phyloP scores from a whole-genome alignment of 2,888 invertebrate species.

The Cephus spinipes region DNA sequence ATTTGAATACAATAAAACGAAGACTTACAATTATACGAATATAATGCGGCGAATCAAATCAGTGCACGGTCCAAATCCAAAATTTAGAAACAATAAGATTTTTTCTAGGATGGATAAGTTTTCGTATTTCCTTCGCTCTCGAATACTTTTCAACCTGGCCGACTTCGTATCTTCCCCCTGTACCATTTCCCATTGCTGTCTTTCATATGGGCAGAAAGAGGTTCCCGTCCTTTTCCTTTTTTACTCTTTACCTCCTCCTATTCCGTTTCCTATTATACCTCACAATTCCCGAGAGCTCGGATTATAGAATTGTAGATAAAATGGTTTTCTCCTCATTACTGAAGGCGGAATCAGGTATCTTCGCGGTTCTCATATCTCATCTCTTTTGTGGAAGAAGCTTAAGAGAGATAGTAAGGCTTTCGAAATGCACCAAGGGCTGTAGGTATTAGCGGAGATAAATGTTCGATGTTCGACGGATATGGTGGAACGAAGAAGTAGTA shows the following conservation, averaged over 20 bases:
- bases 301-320: conserved; percentile 28
- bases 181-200: background rate
- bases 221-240: background rate
- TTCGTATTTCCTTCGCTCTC: background rate
- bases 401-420: conserved; percentile 12
- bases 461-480: conserved; percentile 3
- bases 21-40: background rate
- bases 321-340: conserved; percentile 28
- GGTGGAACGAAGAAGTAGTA: background rate
- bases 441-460: conserved; percentile 3
- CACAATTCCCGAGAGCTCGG: conserved; percentile 25
- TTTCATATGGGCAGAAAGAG: background rate
- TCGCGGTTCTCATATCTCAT: conserved; percentile 21
- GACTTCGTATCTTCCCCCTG: background rate
- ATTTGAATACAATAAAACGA: background rate
- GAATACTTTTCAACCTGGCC: background rate
- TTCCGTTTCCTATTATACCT: conserved; percentile 21
- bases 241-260: conserved; percentile 8
- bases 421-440: background rate
- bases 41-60: background rate
- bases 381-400: conserved; percentile 14
- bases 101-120: background rate
- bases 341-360: conserved; percentile 22
- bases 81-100: background rate
- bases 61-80: background rate